Evolutionary conservation across 2,113 vertebrate species (phyloP).

Genomic region (Miniopterus natalensis): DNA sequence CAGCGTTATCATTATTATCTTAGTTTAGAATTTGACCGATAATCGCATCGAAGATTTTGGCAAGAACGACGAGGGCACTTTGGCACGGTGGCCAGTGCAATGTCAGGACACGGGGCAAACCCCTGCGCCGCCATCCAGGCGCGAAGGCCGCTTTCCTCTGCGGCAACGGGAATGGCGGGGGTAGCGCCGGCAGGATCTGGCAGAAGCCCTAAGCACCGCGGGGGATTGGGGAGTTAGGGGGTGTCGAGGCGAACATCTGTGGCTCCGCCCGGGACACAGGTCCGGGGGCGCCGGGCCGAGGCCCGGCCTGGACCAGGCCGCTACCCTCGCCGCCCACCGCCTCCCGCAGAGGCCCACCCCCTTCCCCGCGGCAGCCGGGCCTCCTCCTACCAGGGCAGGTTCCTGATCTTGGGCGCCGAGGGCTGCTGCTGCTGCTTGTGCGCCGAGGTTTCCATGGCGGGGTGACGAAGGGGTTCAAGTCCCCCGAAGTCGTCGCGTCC

Average conservation of each 20-base stretch:
- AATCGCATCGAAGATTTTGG: not conserved
- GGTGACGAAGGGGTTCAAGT: not conserved
- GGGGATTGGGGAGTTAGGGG: not conserved
- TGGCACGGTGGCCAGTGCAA: not conserved
- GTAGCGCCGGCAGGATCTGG: not conserved
- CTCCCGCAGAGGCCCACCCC: not conserved
- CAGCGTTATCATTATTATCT: not conserved
- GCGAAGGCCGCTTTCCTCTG: not conserved
- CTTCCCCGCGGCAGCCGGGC: not conserved
- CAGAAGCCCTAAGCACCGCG: not conserved
- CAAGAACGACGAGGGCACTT: not conserved
- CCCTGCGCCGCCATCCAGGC: not conserved
- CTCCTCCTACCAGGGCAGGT: constrained; percentile 86
- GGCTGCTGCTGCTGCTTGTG: constrained; percentile 37
- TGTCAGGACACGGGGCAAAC: not conserved
- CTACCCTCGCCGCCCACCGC: not conserved
- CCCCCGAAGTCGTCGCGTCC: fast-evolving
- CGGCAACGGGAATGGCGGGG: not conserved
- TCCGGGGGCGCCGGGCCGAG: too few species aligned
- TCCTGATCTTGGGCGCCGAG: constrained; percentile 73
- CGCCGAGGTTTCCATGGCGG: constrained; percentile 73
- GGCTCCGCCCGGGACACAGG: not conserved
- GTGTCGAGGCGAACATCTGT: not conserved
- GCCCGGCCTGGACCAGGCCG: not conserved
- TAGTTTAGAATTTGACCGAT: not conserved